These are phyloP conservation scores for Potamilus streckersoni DNA, from an alignment of 1,140 invertebrate genomes.

Conservation along the genomic window DNA sequence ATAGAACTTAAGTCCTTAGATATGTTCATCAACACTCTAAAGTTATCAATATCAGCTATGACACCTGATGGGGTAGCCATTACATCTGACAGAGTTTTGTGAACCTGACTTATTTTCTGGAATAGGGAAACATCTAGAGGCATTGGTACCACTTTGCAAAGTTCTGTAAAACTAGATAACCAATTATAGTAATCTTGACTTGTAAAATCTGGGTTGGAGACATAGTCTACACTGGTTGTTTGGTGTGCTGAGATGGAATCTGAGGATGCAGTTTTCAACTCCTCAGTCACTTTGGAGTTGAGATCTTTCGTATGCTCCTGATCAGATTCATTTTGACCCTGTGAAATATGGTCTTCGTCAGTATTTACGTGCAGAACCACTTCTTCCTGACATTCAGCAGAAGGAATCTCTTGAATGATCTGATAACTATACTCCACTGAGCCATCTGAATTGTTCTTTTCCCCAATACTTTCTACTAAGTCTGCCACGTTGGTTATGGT, in stretches of 20 bases:
- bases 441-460: slow-evolving; percentile 3
- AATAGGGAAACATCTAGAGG: slow-evolving; percentile 60
- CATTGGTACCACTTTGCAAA: slow-evolving; percentile 57
- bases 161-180: slow-evolving; percentile 60
- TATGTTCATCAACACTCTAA: slow-evolving; percentile 61
- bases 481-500: slow-evolving; percentile 21
- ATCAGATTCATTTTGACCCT: too few species aligned
- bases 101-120: slow-evolving; percentile 63
- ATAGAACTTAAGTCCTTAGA: slow-evolving; percentile 59
- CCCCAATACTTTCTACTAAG: slow-evolving; percentile 1
- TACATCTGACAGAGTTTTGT: slow-evolving; percentile 62
- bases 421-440: slow-evolving; percentile 1
- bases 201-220: slow-evolving; percentile 55
- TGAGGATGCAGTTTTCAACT: too few species aligned
- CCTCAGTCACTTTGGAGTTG: too few species aligned
- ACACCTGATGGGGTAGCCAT: slow-evolving; percentile 62
- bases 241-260: too few species aligned
- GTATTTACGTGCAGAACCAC: too few species aligned
- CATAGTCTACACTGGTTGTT: slow-evolving; percentile 38
- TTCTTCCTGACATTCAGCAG: too few species aligned
- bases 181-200: slow-evolving; percentile 66
- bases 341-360: too few species aligned
- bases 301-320: too few species aligned
- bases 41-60: slow-evolving; percentile 60
- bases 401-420: too few species aligned